phyloP scores from a whole-genome alignment of 2,888 invertebrate species.

The Drosophila formosana region DNA sequence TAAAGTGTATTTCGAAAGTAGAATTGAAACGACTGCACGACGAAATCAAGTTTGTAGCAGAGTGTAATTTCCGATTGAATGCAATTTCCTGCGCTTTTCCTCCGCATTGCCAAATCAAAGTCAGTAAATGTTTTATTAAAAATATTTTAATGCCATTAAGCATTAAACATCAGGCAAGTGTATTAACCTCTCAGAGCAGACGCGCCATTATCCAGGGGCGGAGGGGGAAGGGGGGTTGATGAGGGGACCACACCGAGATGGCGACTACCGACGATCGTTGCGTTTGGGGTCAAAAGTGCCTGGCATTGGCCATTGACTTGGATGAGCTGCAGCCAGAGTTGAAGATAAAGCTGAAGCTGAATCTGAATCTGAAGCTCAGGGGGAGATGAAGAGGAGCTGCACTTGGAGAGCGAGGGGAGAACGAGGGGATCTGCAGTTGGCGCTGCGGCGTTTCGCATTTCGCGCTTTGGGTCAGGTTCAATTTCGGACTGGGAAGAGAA shows the following conservation, averaged over 20 bases:
- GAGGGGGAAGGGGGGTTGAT: slow-evolving; percentile 2
- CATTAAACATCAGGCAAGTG: slow-evolving; percentile 75
- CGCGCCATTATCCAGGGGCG: not conserved
- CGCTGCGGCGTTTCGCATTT: slow-evolving; percentile 69
- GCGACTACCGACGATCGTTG: slow-evolving; percentile 49
- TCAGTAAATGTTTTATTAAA: slow-evolving; percentile 75
- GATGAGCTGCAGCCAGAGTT: slow-evolving; percentile 2
- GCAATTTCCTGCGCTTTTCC: slow-evolving; percentile 35
- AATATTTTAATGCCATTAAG: slow-evolving; percentile 73
- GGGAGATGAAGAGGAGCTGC: slow-evolving; percentile 3
- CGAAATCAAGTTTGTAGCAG: slow-evolving; percentile 14
- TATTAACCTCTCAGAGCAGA: slow-evolving; percentile 61
- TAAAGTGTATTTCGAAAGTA: no score
- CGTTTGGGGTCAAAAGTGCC: slow-evolving; percentile 48
- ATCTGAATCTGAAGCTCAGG: not conserved
- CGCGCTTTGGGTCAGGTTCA: slow-evolving; percentile 73
- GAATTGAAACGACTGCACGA: no score
- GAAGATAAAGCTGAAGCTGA: slow-evolving; percentile 8
- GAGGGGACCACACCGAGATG: slow-evolving; percentile 55
- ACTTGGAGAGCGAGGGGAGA: slow-evolving; percentile 5
- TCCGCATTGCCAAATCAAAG: slow-evolving; percentile 66
- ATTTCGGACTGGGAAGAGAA: slow-evolving; percentile 57
- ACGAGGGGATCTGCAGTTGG: not conserved
- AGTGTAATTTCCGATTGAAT: slow-evolving; percentile 41
- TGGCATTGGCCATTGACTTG: slow-evolving; percentile 51